Percentiles rank a stretch among this genome's conserved stretches.
Conservation (phyloP, 2,113 vertebrate species). For the Platysteira castanea region DNA sequence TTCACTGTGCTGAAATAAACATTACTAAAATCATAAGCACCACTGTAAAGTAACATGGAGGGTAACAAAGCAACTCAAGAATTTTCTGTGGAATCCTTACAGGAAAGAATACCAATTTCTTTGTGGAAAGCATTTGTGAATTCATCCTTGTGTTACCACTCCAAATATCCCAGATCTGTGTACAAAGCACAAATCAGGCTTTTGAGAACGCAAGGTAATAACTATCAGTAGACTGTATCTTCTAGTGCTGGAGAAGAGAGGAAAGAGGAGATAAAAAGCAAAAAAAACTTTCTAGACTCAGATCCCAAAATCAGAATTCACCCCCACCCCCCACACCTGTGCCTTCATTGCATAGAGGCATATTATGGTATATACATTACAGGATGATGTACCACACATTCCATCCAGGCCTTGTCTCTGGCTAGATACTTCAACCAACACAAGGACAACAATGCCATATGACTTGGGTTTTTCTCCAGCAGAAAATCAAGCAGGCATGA, state of each 20-base stretch:
- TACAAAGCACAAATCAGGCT: neutral
- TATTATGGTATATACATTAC: neutral
- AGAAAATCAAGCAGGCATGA: neutral
- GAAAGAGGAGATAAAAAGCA: fast-evolving
- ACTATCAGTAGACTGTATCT: neutral
- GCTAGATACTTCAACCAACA: neutral
- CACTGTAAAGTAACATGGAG: neutral
- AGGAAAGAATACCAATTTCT: neutral
- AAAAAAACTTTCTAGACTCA: neutral
- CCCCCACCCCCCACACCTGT: fast-evolving
- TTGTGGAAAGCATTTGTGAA: neutral
- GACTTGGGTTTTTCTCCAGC: neutral
- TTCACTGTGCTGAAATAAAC: neutral
- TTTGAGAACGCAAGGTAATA: neutral
- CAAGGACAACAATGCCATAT: neutral
- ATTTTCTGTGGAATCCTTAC: neutral
- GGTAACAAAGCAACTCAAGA: neutral
- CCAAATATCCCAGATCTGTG: neutral
- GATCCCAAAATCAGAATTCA: neutral
- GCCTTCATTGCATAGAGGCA: neutral
- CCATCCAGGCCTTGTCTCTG: neutral
- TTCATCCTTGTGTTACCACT: neutral
- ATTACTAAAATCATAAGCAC: neutral
- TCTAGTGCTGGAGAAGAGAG: neutral
- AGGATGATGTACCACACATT: no score